These are phyloP conservation scores for Bubo scandiacus DNA, from an alignment of 2,113 vertebrate genomes.

Conservation along the genomic window DNA sequence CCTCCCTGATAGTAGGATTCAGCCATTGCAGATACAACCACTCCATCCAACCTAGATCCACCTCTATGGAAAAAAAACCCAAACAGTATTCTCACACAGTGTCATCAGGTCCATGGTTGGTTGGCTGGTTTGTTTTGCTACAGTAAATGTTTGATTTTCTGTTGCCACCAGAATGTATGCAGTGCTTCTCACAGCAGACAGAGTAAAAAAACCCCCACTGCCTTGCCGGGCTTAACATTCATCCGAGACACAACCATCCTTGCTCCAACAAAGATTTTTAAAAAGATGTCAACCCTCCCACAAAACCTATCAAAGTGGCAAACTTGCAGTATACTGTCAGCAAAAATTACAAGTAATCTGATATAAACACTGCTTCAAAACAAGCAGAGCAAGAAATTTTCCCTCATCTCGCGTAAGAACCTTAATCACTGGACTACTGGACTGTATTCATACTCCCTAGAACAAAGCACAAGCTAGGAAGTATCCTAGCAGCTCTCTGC, in stretches of 20 bases:
- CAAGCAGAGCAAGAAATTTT: not conserved
- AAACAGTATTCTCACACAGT: not conserved
- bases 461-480: not conserved
- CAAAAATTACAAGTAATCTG: not conserved
- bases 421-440: not conserved
- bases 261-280: not conserved
- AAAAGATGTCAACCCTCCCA: not conserved
- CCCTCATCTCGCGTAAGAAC: not conserved
- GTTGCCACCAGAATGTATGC: not conserved
- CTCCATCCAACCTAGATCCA: not conserved
- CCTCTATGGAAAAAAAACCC: not conserved
- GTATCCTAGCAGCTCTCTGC: not conserved
- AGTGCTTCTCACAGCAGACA: not conserved
- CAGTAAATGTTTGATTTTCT: not conserved
- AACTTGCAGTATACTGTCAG: not conserved
- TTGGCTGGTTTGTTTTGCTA: not conserved
- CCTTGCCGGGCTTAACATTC: not conserved
- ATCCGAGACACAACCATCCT: not conserved
- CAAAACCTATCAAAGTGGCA: not conserved
- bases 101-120: not conserved
- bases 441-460: not conserved
- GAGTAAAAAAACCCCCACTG: not conserved
- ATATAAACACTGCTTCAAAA: not conserved
- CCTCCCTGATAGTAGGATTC: not conserved
- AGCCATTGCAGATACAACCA: not conserved